phyloP scores from a whole-genome alignment of 2,797 vertebrate species.

The Lateolabrax maculatus region DNA sequence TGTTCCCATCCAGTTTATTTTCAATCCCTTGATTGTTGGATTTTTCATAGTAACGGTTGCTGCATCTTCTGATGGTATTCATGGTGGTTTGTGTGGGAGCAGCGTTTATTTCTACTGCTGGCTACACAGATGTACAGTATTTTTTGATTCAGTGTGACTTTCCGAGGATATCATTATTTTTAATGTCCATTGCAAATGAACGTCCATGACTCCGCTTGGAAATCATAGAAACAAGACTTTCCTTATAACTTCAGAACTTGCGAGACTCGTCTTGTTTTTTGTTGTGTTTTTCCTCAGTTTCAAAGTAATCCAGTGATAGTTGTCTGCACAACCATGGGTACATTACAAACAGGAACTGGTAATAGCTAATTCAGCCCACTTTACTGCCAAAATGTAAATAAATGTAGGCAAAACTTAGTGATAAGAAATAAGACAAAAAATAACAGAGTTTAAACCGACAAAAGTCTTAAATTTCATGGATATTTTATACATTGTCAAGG shows the following conservation, averaged over 20 bases:
- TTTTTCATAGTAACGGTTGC: conserved; percentile 31
- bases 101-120: not conserved
- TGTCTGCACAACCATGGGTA: not conserved
- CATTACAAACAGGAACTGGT: not conserved
- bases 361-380: not conserved
- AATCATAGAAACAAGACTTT: not conserved
- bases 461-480: not conserved
- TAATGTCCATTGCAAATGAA: not conserved
- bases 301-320: not conserved
- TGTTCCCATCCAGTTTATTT: conserved; percentile 6
- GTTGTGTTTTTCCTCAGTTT: not conserved
- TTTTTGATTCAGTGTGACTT: not conserved
- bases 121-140: not conserved
- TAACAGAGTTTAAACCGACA: no score
- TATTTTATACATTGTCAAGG: not conserved
- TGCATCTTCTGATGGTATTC: conserved; percentile 2
- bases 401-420: not conserved
- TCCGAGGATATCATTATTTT: not conserved
- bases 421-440: not conserved
- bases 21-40: conserved; percentile 1
- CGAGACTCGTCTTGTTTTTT: not conserved
- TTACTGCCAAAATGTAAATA: not conserved
- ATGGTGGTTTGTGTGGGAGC: conserved; percentile 1
- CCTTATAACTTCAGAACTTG: not conserved
- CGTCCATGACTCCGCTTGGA: not conserved